Evolutionary conservation across 30 jellyfish, hydroid and myxozoan species (phyloP).

Genomic region (Morbakka virulenta): DNA sequence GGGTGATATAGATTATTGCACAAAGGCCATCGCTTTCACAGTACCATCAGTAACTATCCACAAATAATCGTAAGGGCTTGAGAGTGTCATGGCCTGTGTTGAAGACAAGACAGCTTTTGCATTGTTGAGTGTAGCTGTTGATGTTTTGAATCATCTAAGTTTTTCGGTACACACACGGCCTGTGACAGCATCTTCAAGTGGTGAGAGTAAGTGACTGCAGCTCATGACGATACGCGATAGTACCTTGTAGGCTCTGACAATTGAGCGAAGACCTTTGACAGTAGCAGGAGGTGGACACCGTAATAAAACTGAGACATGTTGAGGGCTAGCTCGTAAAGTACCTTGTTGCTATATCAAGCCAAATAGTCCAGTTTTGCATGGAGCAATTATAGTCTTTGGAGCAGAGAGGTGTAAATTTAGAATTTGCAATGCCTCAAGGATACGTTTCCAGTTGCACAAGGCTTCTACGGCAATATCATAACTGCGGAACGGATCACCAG

Average conservation of each 20-base stretch:
- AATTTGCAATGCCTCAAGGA: slow-evolving; percentile 16
- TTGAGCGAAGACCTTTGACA: slow-evolving; percentile 35
- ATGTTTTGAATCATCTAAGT: slow-evolving; percentile 10
- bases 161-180: slow-evolving; percentile 18
- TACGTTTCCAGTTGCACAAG: slow-evolving; percentile 9
- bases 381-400: slow-evolving; percentile 46
- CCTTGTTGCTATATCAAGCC: slow-evolving; percentile 65
- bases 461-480: slow-evolving; percentile 10
- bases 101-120: no score
- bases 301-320: slow-evolving; percentile 31
- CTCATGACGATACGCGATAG: slow-evolving; percentile 35
- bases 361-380: slow-evolving; percentile 40
- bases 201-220: slow-evolving; percentile 13
- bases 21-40: slow-evolving; percentile 33
- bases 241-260: slow-evolving; percentile 26
- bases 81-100: slow-evolving; percentile 20
- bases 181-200: slow-evolving; percentile 30
- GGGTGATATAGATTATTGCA: slow-evolving; percentile 33
- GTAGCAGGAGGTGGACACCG: slow-evolving; percentile 37
- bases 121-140: neutral
- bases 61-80: slow-evolving; percentile 24
- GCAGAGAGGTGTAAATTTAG: slow-evolving; percentile 27
- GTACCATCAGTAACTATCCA: slow-evolving; percentile 64
- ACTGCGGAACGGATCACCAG: slow-evolving; percentile 53
- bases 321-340: slow-evolving; percentile 44